Conservation (phyloP, 2,113 vertebrate species). For the Etia nguti region DNA sequence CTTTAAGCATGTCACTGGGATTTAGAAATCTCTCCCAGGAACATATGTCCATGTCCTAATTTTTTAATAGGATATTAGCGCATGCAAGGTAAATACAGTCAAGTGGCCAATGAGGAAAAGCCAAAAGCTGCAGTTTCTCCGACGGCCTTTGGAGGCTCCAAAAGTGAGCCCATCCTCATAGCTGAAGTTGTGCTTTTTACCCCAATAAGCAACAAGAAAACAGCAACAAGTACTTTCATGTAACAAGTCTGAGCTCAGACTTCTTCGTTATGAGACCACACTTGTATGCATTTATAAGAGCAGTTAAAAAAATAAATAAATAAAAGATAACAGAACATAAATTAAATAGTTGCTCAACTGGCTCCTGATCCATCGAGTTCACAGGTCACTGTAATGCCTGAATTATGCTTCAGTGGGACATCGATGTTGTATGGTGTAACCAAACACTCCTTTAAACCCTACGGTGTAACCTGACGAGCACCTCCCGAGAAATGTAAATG, state of each 20-base stretch:
- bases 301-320: background rate
- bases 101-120: background rate
- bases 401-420: background rate
- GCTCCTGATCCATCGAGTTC: background rate
- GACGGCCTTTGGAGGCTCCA: background rate
- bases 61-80: background rate
- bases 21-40: background rate
- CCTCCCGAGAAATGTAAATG: background rate
- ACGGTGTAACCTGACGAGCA: background rate
- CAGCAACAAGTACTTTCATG: background rate
- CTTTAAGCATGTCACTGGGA: background rate
- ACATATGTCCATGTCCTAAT: background rate
- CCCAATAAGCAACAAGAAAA: background rate
- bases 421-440: background rate
- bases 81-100: accelerated
- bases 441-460: background rate
- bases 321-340: background rate
- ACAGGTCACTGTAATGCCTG: background rate
- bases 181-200: background rate
- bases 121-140: background rate
- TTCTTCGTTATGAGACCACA: background rate
- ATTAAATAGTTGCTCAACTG: background rate
- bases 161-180: background rate
- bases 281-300: accelerated
- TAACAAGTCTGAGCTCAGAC: background rate